phyloP scores from a whole-genome alignment of 2,113 vertebrate species.

The Trematomus loennbergii region DNA sequence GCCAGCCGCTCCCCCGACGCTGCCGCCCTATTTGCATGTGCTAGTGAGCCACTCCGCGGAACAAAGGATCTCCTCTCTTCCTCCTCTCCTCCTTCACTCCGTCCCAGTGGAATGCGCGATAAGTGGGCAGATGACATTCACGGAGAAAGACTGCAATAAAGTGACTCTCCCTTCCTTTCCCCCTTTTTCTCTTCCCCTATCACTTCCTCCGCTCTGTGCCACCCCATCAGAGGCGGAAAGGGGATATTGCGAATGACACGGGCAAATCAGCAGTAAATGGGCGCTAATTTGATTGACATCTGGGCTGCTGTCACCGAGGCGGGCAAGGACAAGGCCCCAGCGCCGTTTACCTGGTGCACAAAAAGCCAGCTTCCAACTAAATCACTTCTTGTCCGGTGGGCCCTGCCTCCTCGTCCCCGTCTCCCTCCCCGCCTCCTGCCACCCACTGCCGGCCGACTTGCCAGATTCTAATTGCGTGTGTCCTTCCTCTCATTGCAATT shows the following conservation, averaged over 20 bases:
- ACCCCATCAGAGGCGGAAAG: slow-evolving; percentile 92
- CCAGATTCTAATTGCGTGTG: slow-evolving; percentile 99
- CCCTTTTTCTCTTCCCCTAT: slow-evolving; percentile 34
- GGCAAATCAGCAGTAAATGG: slow-evolving; percentile 99
- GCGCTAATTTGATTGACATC: slow-evolving; percentile 99
- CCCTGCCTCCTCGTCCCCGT: slow-evolving; percentile 64
- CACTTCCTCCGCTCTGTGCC: slow-evolving; percentile 87
- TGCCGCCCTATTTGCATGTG: slow-evolving; percentile 95
- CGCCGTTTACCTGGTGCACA: slow-evolving; percentile 64
- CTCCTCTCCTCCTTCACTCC: slow-evolving; percentile 79
- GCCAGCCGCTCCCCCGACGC: slow-evolving; percentile 92
- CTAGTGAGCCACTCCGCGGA: slow-evolving; percentile 93
- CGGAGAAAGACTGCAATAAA: slow-evolving; percentile 86
- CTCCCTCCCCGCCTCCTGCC: slow-evolving; percentile 62
- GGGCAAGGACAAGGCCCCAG: slow-evolving; percentile 89
- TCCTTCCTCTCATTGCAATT: slow-evolving; percentile 99
- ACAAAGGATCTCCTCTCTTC: slow-evolving; percentile 92
- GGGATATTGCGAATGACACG: slow-evolving; percentile 99
- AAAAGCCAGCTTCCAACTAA: slow-evolving; percentile 96
- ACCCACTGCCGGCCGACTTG: slow-evolving; percentile 78
- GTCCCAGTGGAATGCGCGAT: slow-evolving; percentile 83
- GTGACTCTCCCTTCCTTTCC: slow-evolving; percentile 63
- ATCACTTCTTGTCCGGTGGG: slow-evolving; percentile 98
- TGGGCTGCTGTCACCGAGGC: slow-evolving; percentile 96
- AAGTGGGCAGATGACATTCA: slow-evolving; percentile 99